These are phyloP conservation scores for Argopecten irradians DNA, from an alignment of 1,140 invertebrate species.

Conservation along the genomic window DNA sequence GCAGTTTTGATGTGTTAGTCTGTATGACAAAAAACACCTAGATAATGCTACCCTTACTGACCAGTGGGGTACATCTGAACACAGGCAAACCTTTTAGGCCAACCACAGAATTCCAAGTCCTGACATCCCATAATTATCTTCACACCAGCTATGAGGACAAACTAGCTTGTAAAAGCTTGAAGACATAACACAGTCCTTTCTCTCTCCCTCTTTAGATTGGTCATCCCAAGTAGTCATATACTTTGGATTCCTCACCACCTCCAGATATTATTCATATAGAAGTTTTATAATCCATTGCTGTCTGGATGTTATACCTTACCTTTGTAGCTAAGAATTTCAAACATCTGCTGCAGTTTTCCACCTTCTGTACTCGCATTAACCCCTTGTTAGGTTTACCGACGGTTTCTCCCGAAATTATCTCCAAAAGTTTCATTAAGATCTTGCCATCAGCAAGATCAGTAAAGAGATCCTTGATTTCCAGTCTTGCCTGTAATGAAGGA, in stretches of 20 bases:
- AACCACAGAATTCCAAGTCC: too few relatives aligned
- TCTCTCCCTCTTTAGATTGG: too few relatives aligned
- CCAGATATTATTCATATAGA: too few relatives aligned
- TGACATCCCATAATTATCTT: too few relatives aligned
- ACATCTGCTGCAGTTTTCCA: constrained; percentile 99
- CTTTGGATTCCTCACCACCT: too few relatives aligned
- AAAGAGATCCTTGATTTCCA: constrained; percentile 94
- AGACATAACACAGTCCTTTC: too few relatives aligned
- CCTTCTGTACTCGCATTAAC: constrained; percentile 98
- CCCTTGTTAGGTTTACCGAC: constrained; percentile 97
- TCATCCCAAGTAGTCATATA: too few relatives aligned
- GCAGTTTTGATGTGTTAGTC: neutral
- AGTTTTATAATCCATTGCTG: too few relatives aligned
- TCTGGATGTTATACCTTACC: constrained; percentile 80
- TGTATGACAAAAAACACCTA: neutral
- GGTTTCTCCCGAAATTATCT: constrained; percentile 99
- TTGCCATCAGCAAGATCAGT: constrained; percentile 96
- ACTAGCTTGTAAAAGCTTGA: too few relatives aligned
- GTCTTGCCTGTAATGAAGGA: constrained; percentile 63
- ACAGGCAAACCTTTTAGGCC: neutral
- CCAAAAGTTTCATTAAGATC: constrained; percentile 96
- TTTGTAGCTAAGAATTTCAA: constrained; percentile 98
- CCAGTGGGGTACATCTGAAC: neutral
- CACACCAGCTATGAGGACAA: too few relatives aligned
- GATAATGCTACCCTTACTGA: neutral